Evolutionary conservation across 2,797 vertebrate species (phyloP).

Genomic region (Pseudochirops cupreus): DNA sequence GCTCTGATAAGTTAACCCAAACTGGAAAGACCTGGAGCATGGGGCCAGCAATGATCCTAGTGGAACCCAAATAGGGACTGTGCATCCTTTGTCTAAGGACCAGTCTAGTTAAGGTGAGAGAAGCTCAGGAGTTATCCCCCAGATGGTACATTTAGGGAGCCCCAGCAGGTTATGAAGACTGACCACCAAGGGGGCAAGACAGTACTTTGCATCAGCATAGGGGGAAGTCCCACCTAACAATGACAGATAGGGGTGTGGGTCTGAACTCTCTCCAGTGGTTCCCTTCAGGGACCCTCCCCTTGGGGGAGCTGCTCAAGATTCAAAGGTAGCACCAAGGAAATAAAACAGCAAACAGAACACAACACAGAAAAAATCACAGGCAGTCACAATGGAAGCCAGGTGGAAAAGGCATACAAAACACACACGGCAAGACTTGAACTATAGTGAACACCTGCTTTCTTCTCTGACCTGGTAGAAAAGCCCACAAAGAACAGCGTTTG

Average conservation of each 20-base stretch:
- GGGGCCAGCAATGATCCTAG: background rate
- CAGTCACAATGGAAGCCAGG: background rate
- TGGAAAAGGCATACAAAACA: background rate
- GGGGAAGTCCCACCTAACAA: background rate
- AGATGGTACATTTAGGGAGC: background rate
- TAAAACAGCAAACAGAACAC: rapidly evolving
- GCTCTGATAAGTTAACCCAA: background rate
- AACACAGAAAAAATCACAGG: conserved; percentile 1
- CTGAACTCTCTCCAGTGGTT: background rate
- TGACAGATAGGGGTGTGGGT: background rate
- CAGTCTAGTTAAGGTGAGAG: background rate
- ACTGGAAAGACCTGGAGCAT: background rate
- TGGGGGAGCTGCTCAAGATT: conserved; percentile 18
- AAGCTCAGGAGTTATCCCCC: background rate
- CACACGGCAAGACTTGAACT: background rate
- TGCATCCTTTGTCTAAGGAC: background rate
- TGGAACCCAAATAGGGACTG: background rate
- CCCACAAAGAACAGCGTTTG: background rate
- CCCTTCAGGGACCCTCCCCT: background rate
- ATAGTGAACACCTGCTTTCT: background rate
- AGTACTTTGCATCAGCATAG: background rate
- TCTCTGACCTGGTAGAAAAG: background rate
- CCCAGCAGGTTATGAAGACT: background rate
- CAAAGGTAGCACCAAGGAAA: background rate
- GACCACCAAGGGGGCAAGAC: background rate